phyloP scores from a whole-genome alignment of 2,888 invertebrate species.

The Plebejus anna region DNA sequence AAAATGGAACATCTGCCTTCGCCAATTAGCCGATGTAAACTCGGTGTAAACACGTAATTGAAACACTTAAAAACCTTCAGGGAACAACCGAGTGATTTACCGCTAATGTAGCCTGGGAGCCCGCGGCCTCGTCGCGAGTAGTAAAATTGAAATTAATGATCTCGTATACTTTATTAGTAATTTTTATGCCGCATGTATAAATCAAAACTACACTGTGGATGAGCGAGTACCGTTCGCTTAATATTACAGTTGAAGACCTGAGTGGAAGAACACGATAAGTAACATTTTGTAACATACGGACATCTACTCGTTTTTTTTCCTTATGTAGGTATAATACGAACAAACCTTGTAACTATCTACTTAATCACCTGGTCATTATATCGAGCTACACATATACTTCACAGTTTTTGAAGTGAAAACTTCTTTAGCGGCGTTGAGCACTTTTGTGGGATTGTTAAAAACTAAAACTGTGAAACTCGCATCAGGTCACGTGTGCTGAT shows the following conservation, averaged over 20 bases:
- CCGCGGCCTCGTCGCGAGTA: slow-evolving; percentile 48
- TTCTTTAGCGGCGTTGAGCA: no score
- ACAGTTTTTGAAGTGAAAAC: no score
- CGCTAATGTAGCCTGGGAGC: slow-evolving; percentile 38
- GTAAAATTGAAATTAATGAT: slow-evolving; percentile 75
- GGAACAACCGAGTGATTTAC: slow-evolving; percentile 53
- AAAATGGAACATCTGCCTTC: neutral
- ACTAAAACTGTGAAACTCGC: no score
- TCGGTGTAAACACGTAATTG: slow-evolving; percentile 34
- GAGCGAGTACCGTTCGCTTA: slow-evolving; percentile 61
- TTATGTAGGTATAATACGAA: no score
- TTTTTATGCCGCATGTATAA: slow-evolving; percentile 52
- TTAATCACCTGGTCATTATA: no score
- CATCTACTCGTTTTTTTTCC: no score
- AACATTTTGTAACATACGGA: no score
- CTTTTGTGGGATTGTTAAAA: no score
- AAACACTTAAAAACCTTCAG: slow-evolving; percentile 38
- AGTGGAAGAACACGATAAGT: no score
- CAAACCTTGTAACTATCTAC: no score
- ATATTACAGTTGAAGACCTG: slow-evolving; percentile 41
- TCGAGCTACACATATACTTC: no score
- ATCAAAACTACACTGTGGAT: slow-evolving; percentile 54
- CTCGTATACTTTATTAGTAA: slow-evolving; percentile 71
- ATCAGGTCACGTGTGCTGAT: no score
- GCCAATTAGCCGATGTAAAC: neutral